Conservation (phyloP, 1,140 invertebrate species). For the Drosophila willistoni region DNA sequence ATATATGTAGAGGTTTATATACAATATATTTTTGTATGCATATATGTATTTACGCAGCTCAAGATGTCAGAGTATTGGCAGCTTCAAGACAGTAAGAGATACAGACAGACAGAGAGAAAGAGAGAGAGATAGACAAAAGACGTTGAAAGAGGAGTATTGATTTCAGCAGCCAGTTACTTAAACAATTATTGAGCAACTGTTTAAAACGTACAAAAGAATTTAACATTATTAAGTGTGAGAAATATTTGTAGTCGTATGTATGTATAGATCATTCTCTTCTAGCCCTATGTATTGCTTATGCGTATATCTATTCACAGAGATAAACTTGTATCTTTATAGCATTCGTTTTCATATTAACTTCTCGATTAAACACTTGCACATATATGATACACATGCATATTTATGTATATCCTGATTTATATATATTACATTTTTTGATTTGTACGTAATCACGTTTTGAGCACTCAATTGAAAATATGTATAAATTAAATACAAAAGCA, state of each 20-base stretch:
- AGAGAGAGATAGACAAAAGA: not conserved
- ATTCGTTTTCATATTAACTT: not conserved
- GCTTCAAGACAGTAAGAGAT: constrained; percentile 11
- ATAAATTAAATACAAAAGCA: constrained; percentile 47
- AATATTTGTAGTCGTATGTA: not conserved
- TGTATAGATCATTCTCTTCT: not conserved
- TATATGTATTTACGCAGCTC: constrained; percentile 13
- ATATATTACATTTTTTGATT: constrained; percentile 30
- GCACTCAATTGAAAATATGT: constrained; percentile 39
- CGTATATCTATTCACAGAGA: not conserved
- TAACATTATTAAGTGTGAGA: not conserved
- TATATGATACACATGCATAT: not conserved
- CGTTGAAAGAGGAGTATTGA: not conserved
- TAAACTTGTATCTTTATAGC: not conserved
- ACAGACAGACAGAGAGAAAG: constrained; percentile 11
- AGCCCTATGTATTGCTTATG: not conserved
- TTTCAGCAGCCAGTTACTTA: constrained; percentile 5
- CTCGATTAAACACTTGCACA: not conserved
- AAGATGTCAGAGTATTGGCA: not conserved
- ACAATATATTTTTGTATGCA: constrained; percentile 8
- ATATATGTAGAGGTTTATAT: constrained; percentile 6
- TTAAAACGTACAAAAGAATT: constrained; percentile 8
- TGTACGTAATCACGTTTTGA: constrained; percentile 27
- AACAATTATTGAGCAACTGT: constrained; percentile 11
- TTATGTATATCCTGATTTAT: not conserved